Percentiles rank a stretch among this genome's conserved stretches.
Evolutionary conservation across 2,797 vertebrate species (phyloP).

Genomic region (Cossypha dichroa): DNA sequence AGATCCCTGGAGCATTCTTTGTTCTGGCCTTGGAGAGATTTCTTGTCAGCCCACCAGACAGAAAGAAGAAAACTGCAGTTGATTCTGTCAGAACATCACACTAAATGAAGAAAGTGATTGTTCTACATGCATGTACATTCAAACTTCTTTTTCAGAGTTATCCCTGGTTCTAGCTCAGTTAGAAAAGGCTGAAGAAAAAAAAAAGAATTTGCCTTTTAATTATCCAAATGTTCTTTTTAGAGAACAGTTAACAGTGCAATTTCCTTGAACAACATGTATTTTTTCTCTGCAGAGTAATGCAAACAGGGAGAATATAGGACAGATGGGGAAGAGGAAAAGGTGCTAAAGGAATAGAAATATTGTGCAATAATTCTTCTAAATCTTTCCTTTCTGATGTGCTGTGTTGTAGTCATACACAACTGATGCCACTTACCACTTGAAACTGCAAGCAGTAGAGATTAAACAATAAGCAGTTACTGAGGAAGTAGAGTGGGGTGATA

Average conservation of each 20-base stretch:
- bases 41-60: constrained; percentile 54
- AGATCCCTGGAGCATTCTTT: constrained; percentile 66
- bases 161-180: neutral
- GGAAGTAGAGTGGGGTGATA: neutral
- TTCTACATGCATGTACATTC: neutral
- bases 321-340: constrained; percentile 26
- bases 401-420: neutral
- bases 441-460: constrained; percentile 23
- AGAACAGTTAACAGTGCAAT: neutral
- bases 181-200: neutral
- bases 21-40: constrained; percentile 63
- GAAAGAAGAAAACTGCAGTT: constrained; percentile 40
- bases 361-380: constrained; percentile 22
- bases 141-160: neutral
- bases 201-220: neutral
- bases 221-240: neutral
- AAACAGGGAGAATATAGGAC: neutral
- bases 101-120: constrained; percentile 18
- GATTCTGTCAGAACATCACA: constrained; percentile 53
- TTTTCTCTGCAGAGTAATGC: neutral
- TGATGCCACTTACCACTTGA: neutral
- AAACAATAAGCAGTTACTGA: constrained; percentile 27
- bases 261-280: neutral
- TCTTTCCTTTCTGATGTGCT: neutral
- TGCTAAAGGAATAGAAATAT: constrained; percentile 39